Base-by-base conservation (phyloP, 1,140 invertebrate species). In the Phthorimaea operculella region DNA sequence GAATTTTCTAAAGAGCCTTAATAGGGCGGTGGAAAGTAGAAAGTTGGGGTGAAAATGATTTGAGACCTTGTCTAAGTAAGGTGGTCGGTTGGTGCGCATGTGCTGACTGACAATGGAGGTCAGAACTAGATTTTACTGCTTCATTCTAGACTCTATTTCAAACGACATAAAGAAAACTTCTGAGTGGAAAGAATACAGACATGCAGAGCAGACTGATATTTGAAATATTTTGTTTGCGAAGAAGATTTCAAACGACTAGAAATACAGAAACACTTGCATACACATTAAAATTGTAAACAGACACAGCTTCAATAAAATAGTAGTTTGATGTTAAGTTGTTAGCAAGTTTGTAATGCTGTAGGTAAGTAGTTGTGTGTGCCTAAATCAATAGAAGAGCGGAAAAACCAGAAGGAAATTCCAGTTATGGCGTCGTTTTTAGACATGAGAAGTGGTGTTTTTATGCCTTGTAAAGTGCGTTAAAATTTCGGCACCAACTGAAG, bases 1-100 rank as follows among this genome's bases (percentile, higher is more conserved):
- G 50, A 59, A 49, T 63, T 58, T 42, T 63, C 47, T 59, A 72
- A 77, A 62, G 33, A 59, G 60, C 74, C 76, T 66, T 71, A 79
- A 71, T 51, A 21, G 28, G 39, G 49, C 18, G 53, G 47, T 14
- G 45, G 59, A 73, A 67, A 72, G 71, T 67, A 64, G 70, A 69
- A 60, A 70, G 59, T 66, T 17, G 34, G 52, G 51, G 56, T 58
- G 56, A 45, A 47, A 49, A 60, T 33, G 14, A 15, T 51, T 28
- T 18, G 52, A 62, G 57, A 71, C 71, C 51, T 47, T 70, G 64
- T 68, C 56, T 36, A 51, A 63, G 17, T 64, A 62, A 62, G 54
- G 44, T 15, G 44, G n/a, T 17, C 8, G 8, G 10, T 58, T 49
- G 47, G 44, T 61, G 58, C 64, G 68, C 68, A 70, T 70, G 68